Base-by-base conservation (phyloP, 2,888 invertebrate species). In the Mythimna vitellina region DNA sequence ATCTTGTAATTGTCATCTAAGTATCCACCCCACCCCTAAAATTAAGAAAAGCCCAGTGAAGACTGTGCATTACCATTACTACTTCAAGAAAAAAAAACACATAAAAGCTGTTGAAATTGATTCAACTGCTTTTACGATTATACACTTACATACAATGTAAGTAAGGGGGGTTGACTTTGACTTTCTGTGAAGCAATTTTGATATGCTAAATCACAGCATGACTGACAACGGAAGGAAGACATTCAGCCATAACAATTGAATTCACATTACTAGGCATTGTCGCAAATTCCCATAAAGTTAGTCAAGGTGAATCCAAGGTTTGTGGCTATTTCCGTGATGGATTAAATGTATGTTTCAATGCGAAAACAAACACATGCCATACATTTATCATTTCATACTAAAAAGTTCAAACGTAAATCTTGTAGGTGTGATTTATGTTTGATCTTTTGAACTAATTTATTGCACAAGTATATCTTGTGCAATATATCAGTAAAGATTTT, bases 41-140 rank as follows among this genome's bases (percentile, higher is more conserved):
- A 78, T 80, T 65, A 29, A 78, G 68, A 78, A 56, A 74, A 80
- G 35, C 63, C 46, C n/a, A 29, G 22, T 78, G 32, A 54, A 67
- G 54, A 51, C 63, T 54, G 14, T 51, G 49, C 49, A 51, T n/a
- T 14, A 42, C 42, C 14, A 42, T 10, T 42, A 0, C 14, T 42
- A 14, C 42, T 42, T 42, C 42, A 10, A 12, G 12, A 14, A 14
- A 8, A 35, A 51, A 9, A 9, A 20, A 49, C 7, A 49, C n/a
- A 51, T 51, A n/a, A 51, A 51, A 20, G 7, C 49, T n/a, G 9
- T 51, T n/a, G 20, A n/a, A 51, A 51, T 51, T n/a, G 14, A 51
- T 20, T 20, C 49, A 51, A 51, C 49, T 0, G 7, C 17, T 46
- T 46, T 46, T 17, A 20, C 7, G 7, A 46, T 20, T 46, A 46